A percentile compares a stretch with the other conserved stretches of the same genome.
These are phyloP conservation scores for Serripes groenlandicus DNA, from an alignment of 2,888 invertebrate species.

Conservation along the genomic window DNA sequence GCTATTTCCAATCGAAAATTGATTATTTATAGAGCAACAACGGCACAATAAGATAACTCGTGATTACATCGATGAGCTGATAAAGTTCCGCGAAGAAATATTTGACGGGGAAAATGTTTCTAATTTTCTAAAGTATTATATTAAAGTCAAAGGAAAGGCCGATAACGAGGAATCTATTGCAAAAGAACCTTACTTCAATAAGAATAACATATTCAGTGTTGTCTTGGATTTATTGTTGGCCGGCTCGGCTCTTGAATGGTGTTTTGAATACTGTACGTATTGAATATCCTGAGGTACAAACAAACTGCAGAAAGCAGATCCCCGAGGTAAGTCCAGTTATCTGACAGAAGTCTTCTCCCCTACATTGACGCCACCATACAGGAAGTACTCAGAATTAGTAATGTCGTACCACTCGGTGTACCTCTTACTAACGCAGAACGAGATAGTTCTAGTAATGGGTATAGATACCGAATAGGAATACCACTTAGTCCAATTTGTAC, in stretches of 20 bases:
- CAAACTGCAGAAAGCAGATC: constrained; percentile 49
- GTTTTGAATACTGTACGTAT: constrained; percentile 71
- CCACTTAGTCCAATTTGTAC: constrained; percentile 1
- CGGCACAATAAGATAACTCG: neutral
- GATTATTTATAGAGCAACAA: neutral
- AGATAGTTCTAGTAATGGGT: constrained; percentile 4
- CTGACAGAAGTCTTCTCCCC: constrained; percentile 6
- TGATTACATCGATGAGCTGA: constrained; percentile 19
- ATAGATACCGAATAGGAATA: constrained; percentile 4
- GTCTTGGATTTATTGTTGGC: constrained; percentile 73
- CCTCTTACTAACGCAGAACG: neutral
- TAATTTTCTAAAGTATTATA: constrained; percentile 74
- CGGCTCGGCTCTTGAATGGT: constrained; percentile 72
- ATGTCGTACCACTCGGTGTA: constrained; percentile 6
- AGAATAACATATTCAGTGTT: constrained; percentile 48
- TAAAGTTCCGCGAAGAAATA: constrained; percentile 66
- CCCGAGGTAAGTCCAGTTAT: neutral
- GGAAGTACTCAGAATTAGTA: constrained; percentile 3
- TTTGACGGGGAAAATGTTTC: constrained; percentile 71
- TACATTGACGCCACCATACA: constrained; percentile 17
- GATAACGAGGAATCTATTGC: neutral
- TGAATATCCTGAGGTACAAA: constrained; percentile 69
- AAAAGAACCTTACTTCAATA: constrained; percentile 10
- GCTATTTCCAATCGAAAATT: constrained; percentile 15
- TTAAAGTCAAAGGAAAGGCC: constrained; percentile 32